Conservation (phyloP, 2,797 vertebrate genomes). For the Meda fulgida region DNA sequence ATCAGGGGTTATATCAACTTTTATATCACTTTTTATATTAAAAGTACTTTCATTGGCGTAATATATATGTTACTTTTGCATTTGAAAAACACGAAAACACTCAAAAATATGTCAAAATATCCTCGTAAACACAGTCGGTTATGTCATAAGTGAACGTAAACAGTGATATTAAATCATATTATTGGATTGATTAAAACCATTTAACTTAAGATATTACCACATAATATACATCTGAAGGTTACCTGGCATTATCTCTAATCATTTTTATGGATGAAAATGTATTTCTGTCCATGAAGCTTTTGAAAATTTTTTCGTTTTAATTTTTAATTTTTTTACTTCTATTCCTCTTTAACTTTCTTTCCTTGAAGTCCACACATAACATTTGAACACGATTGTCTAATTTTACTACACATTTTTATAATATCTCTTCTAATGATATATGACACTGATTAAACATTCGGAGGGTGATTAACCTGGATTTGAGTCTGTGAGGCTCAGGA, state of each 20-base stretch:
- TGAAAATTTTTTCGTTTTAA: not conserved
- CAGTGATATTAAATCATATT: not conserved
- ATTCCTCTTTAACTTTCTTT: not conserved
- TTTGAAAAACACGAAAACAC: no score
- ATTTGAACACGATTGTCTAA: not conserved
- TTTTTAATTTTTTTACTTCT: not conserved
- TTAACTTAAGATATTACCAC: not conserved
- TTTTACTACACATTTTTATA: not conserved
- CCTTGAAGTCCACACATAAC: not conserved
- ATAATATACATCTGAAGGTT: not conserved
- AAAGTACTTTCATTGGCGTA: no score
- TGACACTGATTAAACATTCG: conserved; percentile 6
- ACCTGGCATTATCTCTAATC: not conserved
- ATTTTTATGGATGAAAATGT: not conserved
- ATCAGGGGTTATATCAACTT: no score
- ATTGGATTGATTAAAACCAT: not conserved
- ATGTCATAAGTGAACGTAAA: no score
- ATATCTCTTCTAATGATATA: not conserved
- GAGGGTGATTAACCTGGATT: conserved; percentile 22
- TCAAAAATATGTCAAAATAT: no score
- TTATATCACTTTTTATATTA: not conserved
- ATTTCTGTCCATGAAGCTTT: not conserved
- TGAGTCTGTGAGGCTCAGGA: conserved; percentile 29
- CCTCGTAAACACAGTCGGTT: no score
- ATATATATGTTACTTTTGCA: no score